Evolutionary conservation across 2,888 invertebrate genomes (phyloP).

Genomic region (Rotaria macrura): DNA sequence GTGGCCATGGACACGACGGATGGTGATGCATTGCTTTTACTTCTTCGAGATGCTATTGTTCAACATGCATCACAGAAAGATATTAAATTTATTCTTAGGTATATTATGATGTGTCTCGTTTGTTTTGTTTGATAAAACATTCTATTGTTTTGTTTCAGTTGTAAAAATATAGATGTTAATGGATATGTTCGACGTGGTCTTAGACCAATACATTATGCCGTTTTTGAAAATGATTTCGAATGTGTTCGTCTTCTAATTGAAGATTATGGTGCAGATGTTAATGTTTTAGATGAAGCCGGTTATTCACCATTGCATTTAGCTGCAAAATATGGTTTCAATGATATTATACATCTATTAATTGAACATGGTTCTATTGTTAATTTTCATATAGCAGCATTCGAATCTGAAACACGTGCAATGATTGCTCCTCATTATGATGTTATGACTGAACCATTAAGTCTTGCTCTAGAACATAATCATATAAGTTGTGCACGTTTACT

Average conservation of each 20-base stretch:
- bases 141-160: not conserved
- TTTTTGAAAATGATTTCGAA: slow-evolving; percentile 67
- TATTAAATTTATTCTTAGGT: slow-evolving; percentile 65
- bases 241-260: slow-evolving; percentile 70
- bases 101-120: not conserved
- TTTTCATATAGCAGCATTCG: slow-evolving; percentile 59
- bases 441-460: slow-evolving; percentile 68
- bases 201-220: slow-evolving; percentile 78
- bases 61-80: slow-evolving; percentile 75
- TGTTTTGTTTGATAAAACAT: not conserved
- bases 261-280: slow-evolving; percentile 55
- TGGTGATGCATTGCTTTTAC: slow-evolving; percentile 41
- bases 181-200: slow-evolving; percentile 74
- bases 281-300: slow-evolving; percentile 68
- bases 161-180: slow-evolving; percentile 53
- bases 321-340: slow-evolving; percentile 69
- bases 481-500: slow-evolving; percentile 59
- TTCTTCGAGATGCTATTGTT: slow-evolving; percentile 78
- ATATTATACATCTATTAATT: slow-evolving; percentile 57
- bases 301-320: slow-evolving; percentile 79
- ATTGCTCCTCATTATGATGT: slow-evolving; percentile 35
- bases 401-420: slow-evolving; percentile 2
- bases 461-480: slow-evolving; percentile 75
- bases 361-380: slow-evolving; percentile 69
- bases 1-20: not conserved